Evolutionary conservation across 2,113 vertebrate species (phyloP), one percentile per base, ranked within the genome.

Genomic region (Microtus pennsylvanicus): DNA sequence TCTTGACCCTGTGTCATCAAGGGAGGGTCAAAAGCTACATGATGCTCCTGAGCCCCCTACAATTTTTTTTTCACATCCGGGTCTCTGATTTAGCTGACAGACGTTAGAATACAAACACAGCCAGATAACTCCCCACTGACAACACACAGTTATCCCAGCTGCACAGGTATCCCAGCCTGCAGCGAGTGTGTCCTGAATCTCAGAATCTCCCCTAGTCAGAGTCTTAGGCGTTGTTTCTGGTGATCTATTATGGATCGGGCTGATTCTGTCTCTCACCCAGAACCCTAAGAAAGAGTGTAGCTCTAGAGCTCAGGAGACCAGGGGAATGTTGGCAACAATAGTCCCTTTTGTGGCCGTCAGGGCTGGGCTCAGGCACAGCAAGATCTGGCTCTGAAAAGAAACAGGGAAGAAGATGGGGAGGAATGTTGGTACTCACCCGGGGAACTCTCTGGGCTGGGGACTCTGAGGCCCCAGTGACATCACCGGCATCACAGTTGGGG

Each of bases 11-110:
- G 80, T 96, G 95, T 97, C 96, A 96, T 96, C 42, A 72, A 96
- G 72, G 87, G 94, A 96, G 89, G 95, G 94, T 97, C 89, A 96
- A 83, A 95, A 97, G 85, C 92, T 93, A 95, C 91, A 97, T 95
- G 97, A 90, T 96, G 80, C 80, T 98, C 95, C 94, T 96, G 93
- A 97, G 96, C 45, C 30, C 63, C 63, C 91, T 91, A 90, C 5
- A 7, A 61, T 38, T 26, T 38, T 22, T 55, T 88, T 96, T 33
- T 26, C 96, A 26, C 28, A 0, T 10, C 45, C 87, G 87, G 94
- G 83, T 96, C 87, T 86, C 61, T 75, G 94, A 96, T 97, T 98
- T 89, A 98, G 92, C 28, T 93, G 93, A 94, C 94, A 98, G 96
- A 96, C 86, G 90, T 95, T 97, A 97, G 97, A 94, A 96, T 0